These are phyloP conservation scores for Chaetoderma sp. DNA, from an alignment of 2,888 invertebrate genomes.

Conservation along the genomic window DNA sequence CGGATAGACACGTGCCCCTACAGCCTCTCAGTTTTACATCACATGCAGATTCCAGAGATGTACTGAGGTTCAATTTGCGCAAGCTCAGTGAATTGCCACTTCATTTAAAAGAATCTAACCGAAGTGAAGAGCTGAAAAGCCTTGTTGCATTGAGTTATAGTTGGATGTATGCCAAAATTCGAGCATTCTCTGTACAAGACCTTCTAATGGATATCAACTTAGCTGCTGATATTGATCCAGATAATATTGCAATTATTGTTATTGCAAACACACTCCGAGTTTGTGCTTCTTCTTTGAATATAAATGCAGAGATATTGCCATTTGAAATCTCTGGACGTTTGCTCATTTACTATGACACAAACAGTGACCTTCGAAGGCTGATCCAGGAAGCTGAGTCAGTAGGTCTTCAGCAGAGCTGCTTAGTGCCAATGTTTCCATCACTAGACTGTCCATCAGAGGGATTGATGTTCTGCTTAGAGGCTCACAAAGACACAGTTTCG, in stretches of 20 bases:
- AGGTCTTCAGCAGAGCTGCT: conserved; percentile 22
- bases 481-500: conserved; percentile 31
- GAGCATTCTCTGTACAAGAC: conserved; percentile 6
- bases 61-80: conserved; percentile 74
- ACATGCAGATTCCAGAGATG: conserved; percentile 75
- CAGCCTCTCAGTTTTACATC: conserved; percentile 31
- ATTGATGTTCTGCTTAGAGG: conserved; percentile 31
- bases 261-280: not conserved
- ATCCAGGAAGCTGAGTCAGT: conserved; percentile 33
- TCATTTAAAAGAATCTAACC: conserved; percentile 20
- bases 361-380: conserved; percentile 24
- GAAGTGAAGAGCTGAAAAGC: not conserved
- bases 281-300: not conserved
- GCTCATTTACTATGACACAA: conserved; percentile 13
- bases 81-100: conserved; percentile 39
- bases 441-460: conserved; percentile 37
- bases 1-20: conserved; percentile 30
- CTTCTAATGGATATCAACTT: not conserved
- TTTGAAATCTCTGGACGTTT: not conserved
- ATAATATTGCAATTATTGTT: not conserved
- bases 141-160: not conserved
- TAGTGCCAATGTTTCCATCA: conserved; percentile 31
- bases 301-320: not conserved
- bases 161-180: not conserved
- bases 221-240: not conserved